Conservation (phyloP, 2,113 vertebrate species). For the Neomonachus schauinslandi region DNA sequence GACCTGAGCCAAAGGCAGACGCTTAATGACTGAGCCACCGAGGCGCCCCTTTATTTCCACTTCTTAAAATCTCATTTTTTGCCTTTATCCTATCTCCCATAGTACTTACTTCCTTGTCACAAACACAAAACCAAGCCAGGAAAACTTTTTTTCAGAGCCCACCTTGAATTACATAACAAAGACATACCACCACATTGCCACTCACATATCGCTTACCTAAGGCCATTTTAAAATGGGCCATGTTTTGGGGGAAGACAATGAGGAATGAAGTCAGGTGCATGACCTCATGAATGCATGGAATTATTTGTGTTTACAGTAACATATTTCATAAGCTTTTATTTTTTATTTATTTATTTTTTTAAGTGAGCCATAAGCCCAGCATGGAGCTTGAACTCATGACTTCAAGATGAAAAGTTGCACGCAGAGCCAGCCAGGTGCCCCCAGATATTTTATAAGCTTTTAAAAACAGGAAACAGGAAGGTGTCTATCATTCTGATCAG, state of each 20-base stretch:
- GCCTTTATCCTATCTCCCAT: neutral
- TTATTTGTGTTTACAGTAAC: neutral
- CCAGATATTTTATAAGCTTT: neutral
- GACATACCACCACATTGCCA: accelerated
- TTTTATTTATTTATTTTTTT: neutral
- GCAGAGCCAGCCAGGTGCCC: neutral
- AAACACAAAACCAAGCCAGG: neutral
- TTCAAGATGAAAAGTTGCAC: neutral
- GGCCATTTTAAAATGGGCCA: neutral
- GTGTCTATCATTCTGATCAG: neutral
- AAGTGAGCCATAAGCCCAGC: neutral
- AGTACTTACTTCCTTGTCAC: neutral
- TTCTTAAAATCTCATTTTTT: neutral
- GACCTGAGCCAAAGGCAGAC: no score
- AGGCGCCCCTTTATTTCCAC: neutral
- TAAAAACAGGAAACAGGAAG: neutral
- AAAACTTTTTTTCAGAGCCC: neutral
- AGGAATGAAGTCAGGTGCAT: neutral
- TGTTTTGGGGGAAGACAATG: neutral
- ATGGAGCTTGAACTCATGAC: neutral
- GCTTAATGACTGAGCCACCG: no score
- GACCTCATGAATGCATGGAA: neutral
- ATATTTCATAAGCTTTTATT: neutral
- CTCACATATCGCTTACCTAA: accelerated
- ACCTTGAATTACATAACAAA: neutral